Evolutionary conservation across 35 echinoderm and acorn worm genomes (phyloP).

Genomic region (Apostichopus japonicus): DNA sequence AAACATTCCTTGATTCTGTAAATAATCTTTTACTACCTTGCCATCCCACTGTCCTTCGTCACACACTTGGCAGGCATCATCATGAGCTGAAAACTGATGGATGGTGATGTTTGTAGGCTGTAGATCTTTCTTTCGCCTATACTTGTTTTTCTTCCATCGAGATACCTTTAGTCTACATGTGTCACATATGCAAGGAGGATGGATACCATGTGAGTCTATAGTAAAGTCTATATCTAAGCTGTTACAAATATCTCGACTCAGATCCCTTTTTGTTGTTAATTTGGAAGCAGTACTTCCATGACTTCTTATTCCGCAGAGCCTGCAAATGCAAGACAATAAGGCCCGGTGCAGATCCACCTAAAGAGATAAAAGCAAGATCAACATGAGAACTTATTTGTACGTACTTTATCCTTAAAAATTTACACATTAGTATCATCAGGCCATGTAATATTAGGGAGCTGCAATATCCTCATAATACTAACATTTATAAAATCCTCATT

Average conservation of each 20-base stretch:
- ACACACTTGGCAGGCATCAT: constrained; percentile 9
- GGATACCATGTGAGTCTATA: constrained; percentile 15
- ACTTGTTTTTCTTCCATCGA: constrained; percentile 39
- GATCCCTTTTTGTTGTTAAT: not conserved
- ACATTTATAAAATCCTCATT: no score
- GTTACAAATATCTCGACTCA: not conserved
- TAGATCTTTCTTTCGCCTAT: constrained; percentile 11
- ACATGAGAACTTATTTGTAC: no score
- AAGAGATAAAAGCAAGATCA: not conserved
- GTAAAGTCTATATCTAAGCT: constrained; percentile 37
- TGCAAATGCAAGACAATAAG: not conserved
- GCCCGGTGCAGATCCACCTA: not conserved
- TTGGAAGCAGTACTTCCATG: not conserved
- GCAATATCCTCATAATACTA: no score
- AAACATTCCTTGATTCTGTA: not conserved
- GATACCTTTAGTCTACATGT: constrained; percentile 33
- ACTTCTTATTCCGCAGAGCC: not conserved
- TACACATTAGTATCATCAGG: no score
- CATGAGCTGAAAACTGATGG: not conserved
- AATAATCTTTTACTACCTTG: not conserved
- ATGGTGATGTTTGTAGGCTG: constrained; percentile 8
- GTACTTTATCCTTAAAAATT: no score
- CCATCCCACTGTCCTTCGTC: not conserved
- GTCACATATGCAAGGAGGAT: constrained; percentile 57
- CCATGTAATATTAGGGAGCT: no score